Conservation (phyloP, 2,888 invertebrate species). For the Tetranychus piercei region DNA sequence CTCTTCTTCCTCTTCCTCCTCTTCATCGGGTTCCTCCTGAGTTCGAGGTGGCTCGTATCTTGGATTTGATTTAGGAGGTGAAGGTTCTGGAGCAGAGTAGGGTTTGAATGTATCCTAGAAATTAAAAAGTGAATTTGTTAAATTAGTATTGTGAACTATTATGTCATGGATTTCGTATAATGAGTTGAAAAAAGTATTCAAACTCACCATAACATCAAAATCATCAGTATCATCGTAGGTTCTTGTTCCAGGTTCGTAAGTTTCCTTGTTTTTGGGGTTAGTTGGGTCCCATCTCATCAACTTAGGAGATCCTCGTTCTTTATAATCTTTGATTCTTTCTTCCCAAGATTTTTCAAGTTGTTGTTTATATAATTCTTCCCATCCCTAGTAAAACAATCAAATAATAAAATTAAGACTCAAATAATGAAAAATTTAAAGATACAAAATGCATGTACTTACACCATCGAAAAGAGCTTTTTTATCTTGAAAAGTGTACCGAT, state of each 20-base stretch:
- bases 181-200: not conserved
- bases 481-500: slow-evolving; percentile 87
- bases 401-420: slow-evolving; percentile 11
- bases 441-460: slow-evolving; percentile 47
- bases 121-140: not conserved
- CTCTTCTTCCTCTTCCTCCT: slow-evolving; percentile 38
- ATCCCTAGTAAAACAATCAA: slow-evolving; percentile 45
- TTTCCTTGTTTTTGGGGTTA: slow-evolving; percentile 38
- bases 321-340: slow-evolving; percentile 35
- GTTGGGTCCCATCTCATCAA: slow-evolving; percentile 28
- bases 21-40: slow-evolving; percentile 45
- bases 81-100: slow-evolving; percentile 16
- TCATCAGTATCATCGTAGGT: slow-evolving; percentile 67
- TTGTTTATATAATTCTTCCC: slow-evolving; percentile 65
- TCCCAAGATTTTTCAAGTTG: slow-evolving; percentile 65
- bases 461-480: slow-evolving; percentile 90
- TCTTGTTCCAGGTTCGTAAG: slow-evolving; percentile 67
- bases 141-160: not conserved
- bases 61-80: slow-evolving; percentile 20
- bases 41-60: slow-evolving; percentile 38
- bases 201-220: slow-evolving; percentile 14
- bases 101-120: slow-evolving; percentile 21
- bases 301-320: slow-evolving; percentile 25
- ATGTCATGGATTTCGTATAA: not conserved
- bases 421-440: slow-evolving; percentile 9